Percentiles rank a stretch among this genome's conserved stretches.
Conservation (phyloP, 2,888 invertebrate genomes). For the Luperina testacea region DNA sequence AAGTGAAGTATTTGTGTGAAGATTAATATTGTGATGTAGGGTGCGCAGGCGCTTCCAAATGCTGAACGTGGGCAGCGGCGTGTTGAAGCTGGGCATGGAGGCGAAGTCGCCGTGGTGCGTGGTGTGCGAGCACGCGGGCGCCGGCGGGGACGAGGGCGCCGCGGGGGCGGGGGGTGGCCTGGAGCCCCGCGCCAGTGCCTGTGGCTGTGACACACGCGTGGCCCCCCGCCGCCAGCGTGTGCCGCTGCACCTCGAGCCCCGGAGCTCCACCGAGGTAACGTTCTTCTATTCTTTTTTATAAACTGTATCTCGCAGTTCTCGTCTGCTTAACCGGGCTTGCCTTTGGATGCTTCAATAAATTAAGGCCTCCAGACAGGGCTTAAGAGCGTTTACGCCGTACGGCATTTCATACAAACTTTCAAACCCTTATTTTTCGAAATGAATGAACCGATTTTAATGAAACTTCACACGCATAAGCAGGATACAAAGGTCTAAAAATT, state of each 20-base stretch:
- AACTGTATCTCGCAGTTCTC: too few species aligned
- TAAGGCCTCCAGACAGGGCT: too few species aligned
- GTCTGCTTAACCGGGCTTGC: too few species aligned
- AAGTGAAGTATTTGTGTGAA: not conserved
- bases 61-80: slow-evolving; percentile 75
- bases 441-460: too few species aligned
- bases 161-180: slow-evolving; percentile 27
- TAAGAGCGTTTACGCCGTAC: too few species aligned
- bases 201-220: slow-evolving; percentile 8
- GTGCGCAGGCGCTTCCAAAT: slow-evolving; percentile 76
- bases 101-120: slow-evolving; percentile 74
- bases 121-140: slow-evolving; percentile 28
- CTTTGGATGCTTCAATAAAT: too few species aligned
- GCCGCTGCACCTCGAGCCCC: slow-evolving; percentile 66
- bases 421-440: too few species aligned
- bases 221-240: slow-evolving; percentile 3
- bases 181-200: not conserved
- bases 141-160: not conserved
- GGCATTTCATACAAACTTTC: too few species aligned
- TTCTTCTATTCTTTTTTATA: not conserved
- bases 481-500: too few species aligned
- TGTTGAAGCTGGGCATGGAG: slow-evolving; percentile 60
- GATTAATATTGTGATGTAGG: slow-evolving; percentile 61
- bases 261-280: slow-evolving; percentile 72
- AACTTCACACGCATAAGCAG: too few species aligned